Percentiles rank a stretch among this genome's conserved stretches.
Conservation (phyloP, 2,113 vertebrate genomes). For the Myotis brandtii region DNA sequence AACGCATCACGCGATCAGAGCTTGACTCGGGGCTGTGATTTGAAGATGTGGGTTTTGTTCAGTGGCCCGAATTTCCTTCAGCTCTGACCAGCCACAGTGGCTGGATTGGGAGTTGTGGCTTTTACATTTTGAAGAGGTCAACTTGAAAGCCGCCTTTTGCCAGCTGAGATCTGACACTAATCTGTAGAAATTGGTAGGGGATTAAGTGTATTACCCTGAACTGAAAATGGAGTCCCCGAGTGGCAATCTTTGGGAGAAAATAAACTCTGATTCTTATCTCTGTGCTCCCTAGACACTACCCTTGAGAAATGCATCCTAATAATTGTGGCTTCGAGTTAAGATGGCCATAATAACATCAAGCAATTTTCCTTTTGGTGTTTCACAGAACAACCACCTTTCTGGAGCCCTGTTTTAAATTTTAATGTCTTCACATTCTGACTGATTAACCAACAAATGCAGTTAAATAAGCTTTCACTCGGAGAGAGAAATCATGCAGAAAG, state of each 20-base stretch:
- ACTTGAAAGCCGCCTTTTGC: not conserved
- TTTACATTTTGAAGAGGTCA: not conserved
- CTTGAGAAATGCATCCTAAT: not conserved
- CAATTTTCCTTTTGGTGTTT: constrained; percentile 37
- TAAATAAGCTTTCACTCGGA: constrained; percentile 36
- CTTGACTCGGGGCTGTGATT: not conserved
- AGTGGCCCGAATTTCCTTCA: not conserved
- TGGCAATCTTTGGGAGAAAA: constrained; percentile 2
- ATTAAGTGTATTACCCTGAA: not conserved
- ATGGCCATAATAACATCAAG: not conserved
- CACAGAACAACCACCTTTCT: not conserved
- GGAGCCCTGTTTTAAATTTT: not conserved
- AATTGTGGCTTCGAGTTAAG: not conserved
- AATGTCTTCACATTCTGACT: not conserved
- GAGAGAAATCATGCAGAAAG: not conserved
- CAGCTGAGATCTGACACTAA: not conserved
- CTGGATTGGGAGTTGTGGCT: not conserved
- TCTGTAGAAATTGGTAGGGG: constrained; percentile 4
- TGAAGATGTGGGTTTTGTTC: not conserved
- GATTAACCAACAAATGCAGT: not conserved
- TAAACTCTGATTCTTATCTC: not conserved
- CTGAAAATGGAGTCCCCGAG: not conserved
- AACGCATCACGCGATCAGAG: not conserved
- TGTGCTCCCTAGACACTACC: not conserved
- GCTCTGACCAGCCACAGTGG: not conserved